phyloP scores from a whole-genome alignment of 2,113 vertebrate genomes.

The Nibea albiflora region DNA sequence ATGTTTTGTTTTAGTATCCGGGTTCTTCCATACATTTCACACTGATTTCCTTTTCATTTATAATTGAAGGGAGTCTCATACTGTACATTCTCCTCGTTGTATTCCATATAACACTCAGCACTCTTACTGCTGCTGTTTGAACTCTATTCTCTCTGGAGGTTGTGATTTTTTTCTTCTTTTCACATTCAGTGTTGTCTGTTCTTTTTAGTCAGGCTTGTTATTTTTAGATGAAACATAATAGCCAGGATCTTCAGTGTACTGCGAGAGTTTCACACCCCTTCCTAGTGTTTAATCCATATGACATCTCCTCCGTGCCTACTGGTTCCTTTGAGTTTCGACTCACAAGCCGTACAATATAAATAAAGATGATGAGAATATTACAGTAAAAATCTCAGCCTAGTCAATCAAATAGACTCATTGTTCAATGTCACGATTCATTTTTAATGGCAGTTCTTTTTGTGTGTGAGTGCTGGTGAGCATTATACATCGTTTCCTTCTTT shows the following conservation, averaged over 20 bases:
- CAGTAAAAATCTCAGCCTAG: constrained; percentile 77
- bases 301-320: constrained; percentile 78
- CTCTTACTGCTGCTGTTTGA: constrained; percentile 73
- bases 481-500: constrained; percentile 81
- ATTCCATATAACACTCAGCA: constrained; percentile 70
- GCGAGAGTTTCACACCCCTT: constrained; percentile 77
- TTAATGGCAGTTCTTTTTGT: constrained; percentile 79
- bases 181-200: constrained; percentile 71
- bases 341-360: constrained; percentile 75
- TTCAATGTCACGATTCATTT: constrained; percentile 81
- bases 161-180: constrained; percentile 44
- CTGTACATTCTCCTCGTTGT: constrained; percentile 69
- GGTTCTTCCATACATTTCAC: constrained; percentile 67
- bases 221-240: constrained; percentile 84
- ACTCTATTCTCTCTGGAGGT: constrained; percentile 72
- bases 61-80: constrained; percentile 72
- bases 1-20: constrained; percentile 57
- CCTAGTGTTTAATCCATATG: constrained; percentile 79
- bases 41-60: constrained; percentile 72
- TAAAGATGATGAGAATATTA: constrained; percentile 81
- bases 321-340: constrained; percentile 73
- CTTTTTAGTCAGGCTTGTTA: constrained; percentile 88
- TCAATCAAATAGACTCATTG: constrained; percentile 82
- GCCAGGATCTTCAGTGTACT: constrained; percentile 77
- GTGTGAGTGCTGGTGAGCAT: constrained; percentile 71